A percentile compares a stretch with the other conserved stretches of the same genome.
Evolutionary conservation across 2,888 invertebrate genomes (phyloP).

Genomic region (Chymomyza caudatula): DNA sequence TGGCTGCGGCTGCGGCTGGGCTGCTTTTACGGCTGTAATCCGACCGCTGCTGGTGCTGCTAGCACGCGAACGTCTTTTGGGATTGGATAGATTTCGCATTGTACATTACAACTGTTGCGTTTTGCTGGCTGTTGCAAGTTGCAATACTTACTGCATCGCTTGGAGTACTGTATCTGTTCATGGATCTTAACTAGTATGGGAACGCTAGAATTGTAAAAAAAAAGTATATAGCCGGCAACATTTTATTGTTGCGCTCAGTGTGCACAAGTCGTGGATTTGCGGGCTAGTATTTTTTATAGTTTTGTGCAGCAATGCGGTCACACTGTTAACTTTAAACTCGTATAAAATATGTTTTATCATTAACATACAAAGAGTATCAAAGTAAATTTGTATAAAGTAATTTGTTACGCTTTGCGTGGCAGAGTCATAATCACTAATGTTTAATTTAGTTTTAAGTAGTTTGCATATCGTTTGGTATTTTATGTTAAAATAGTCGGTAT

Average conservation of each 20-base stretch:
- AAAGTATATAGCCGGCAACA: not conserved
- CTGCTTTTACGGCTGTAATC: not conserved
- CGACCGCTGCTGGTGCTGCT: slow-evolving; percentile 65
- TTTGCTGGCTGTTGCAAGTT: not conserved
- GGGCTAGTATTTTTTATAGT: not conserved
- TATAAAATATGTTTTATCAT: not conserved
- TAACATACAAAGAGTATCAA: not conserved
- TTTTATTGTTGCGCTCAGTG: not conserved
- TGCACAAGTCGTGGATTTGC: not conserved
- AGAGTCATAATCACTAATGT: too few species aligned
- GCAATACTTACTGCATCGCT: not conserved
- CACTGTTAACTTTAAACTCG: not conserved
- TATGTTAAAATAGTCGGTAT: not conserved
- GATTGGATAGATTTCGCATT: not conserved
- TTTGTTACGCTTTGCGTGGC: too few species aligned
- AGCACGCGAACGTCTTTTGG: slow-evolving; percentile 53
- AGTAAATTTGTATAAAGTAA: too few species aligned
- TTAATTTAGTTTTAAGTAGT: not conserved
- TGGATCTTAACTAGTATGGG: not conserved
- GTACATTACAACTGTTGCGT: too few species aligned
- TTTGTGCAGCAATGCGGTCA: not conserved
- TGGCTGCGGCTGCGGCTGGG: slow-evolving; percentile 14
- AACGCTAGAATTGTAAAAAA: not conserved
- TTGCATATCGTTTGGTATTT: too few species aligned
- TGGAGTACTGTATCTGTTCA: not conserved